Evolutionary conservation across 2,113 vertebrate species (phyloP).

Genomic region (Zosterops borbonicus): DNA sequence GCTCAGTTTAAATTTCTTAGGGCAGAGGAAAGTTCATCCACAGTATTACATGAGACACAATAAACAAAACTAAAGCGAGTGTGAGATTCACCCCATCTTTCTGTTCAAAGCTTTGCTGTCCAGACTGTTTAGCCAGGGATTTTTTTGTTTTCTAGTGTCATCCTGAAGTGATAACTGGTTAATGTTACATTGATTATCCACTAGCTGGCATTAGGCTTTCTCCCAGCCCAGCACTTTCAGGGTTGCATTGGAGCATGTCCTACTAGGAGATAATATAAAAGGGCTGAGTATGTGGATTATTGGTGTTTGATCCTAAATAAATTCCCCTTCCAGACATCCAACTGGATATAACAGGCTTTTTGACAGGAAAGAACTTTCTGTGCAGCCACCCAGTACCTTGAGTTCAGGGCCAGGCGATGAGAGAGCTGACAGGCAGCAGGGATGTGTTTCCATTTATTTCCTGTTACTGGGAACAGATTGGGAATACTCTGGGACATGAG

Average conservation of each 20-base stretch:
- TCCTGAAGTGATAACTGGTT: not conserved
- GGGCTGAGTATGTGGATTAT: not conserved
- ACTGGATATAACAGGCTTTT: not conserved
- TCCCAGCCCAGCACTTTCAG: not conserved
- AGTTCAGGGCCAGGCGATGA: not conserved
- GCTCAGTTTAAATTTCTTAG: not conserved
- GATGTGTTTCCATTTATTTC: not conserved
- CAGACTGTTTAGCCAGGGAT: not conserved
- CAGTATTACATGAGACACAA: not conserved
- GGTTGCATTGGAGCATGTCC: not conserved
- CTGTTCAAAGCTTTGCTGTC: not conserved
- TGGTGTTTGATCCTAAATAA: slow-evolving; percentile 11
- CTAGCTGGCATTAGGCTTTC: not conserved
- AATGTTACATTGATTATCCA: not conserved
- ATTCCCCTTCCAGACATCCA: not conserved
- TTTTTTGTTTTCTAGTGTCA: not conserved
- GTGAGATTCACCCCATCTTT: not conserved
- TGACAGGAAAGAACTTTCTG: not conserved
- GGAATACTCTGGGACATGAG: fast-evolving
- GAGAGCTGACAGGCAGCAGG: not conserved
- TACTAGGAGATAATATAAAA: not conserved
- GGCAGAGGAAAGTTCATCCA: not conserved
- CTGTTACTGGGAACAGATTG: not conserved
- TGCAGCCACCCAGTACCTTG: not conserved
- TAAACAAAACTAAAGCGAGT: not conserved